Base-by-base conservation (phyloP, 2,888 invertebrate genomes). In the Philonicus albiceps region DNA sequence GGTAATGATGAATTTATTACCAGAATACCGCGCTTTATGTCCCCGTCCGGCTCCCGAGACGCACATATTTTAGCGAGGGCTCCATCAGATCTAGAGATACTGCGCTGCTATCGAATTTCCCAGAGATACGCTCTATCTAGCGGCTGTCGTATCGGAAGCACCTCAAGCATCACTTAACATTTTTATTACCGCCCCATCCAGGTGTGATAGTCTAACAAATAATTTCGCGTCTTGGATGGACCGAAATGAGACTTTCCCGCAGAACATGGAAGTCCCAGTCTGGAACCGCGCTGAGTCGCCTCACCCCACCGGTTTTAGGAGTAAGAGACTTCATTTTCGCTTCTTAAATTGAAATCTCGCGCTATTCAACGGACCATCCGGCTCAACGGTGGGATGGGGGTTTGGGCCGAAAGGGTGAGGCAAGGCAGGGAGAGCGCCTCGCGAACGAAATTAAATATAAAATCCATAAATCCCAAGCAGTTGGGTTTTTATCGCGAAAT, bases 381-480 rank as follows among this genome's bases (percentile, higher is more conserved):
- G 11, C 40, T 16, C 22, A 11, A 16, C 13, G 31, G 49, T 30
- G 22, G n/a, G n/a, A n/a, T n/a, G n/a, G n/a, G n/a, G n/a, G n/a
- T n/a, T n/a, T n/a, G 22, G 11, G 19, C 40, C 11, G 30, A 75
- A 5, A 19, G 19, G 11, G 40, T 43, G 3, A 43, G 40, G 16
- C 3, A 13, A 2, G 40, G 40, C 31, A n/a, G 19, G 19, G 11
- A n/a, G 19, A 16, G 11, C 40, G n/a, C 34, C 40, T 40, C 16
- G 19, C 37, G 27, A 30, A 30, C 49, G 30, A 84, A 84, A 84
- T 84, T 84, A 84, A 84, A 84, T 84, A 84, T 73, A 84, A 84
- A 64, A 84, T 84, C 84, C 84, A 84, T 84, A 84, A 84, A 84
- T 84, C 84, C 72, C 34, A 16, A 73, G 84, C 37, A 84, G 37